Evolutionary conservation across 2,888 invertebrate species (phyloP).

Genomic region (Lycia hirtaria): DNA sequence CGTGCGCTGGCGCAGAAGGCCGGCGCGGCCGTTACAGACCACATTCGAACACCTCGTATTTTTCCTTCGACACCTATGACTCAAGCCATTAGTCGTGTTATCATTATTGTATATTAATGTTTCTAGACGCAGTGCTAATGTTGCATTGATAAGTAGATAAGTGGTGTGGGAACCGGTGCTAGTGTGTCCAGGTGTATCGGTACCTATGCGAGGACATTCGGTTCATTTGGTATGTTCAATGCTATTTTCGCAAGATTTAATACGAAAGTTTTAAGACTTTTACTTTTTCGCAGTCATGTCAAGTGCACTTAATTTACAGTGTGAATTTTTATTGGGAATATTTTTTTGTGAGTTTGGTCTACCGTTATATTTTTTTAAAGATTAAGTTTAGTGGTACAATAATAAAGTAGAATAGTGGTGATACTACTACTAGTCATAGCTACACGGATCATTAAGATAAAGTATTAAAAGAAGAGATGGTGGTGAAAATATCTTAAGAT

Average conservation of each 20-base stretch:
- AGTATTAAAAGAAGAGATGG: too few relatives aligned
- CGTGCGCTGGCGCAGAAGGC: constrained; percentile 34
- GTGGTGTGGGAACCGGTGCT: constrained; percentile 21
- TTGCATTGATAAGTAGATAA: constrained; percentile 18
- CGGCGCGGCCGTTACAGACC: constrained; percentile 35
- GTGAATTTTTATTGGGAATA: background rate
- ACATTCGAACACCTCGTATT: constrained; percentile 27
- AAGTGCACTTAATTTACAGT: too few relatives aligned
- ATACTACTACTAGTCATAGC: too few relatives aligned
- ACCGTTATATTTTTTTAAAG: too few relatives aligned
- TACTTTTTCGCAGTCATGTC: background rate
- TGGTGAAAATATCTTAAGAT: too few relatives aligned
- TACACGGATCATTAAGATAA: too few relatives aligned
- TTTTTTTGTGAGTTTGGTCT: too few relatives aligned
- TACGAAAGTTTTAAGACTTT: background rate
- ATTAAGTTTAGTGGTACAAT: too few relatives aligned
- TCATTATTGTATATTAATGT: constrained; percentile 17
- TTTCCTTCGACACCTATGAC: constrained; percentile 5
- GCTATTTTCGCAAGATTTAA: constrained; percentile 1
- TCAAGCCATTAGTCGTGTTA: constrained; percentile 12
- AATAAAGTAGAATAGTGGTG: too few relatives aligned
- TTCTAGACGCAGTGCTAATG: constrained; percentile 2
- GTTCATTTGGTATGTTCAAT: constrained; percentile 13
- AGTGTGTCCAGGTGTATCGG: constrained; percentile 14
- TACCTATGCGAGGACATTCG: constrained; percentile 19